Evolutionary conservation across 1,140 invertebrate genomes (phyloP).

Genomic region (Bursaphelenchus mucronatus): DNA sequence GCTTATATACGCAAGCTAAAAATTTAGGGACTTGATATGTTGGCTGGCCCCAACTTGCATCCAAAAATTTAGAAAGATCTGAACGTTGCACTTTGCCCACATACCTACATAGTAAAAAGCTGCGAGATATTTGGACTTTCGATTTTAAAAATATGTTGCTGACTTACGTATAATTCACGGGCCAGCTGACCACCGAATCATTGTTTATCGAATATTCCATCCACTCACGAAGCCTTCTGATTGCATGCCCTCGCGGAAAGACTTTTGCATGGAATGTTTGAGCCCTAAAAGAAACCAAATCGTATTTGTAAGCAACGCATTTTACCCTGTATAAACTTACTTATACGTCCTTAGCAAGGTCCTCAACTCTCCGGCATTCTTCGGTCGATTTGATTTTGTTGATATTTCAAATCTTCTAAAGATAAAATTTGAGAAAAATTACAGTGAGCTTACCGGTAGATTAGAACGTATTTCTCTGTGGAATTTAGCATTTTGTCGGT

Average conservation of each 20-base stretch:
- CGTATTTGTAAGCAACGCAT: background rate
- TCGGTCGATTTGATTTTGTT: background rate
- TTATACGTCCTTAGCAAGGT: slow-evolving; percentile 12
- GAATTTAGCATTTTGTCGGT: slow-evolving; percentile 18
- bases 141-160: no score
- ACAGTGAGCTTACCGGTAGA: slow-evolving; percentile 17
- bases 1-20: no score
- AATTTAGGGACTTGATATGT: no score
- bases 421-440: background rate
- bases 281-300: slow-evolving; percentile 4
- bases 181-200: background rate
- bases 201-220: slow-evolving; percentile 14
- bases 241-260: slow-evolving; percentile 19
- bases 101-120: background rate
- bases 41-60: no score
- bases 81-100: background rate
- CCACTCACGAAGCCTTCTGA: slow-evolving; percentile 20
- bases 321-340: background rate
- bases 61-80: background rate
- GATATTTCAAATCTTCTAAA: slow-evolving; percentile 22
- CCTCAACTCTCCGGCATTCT: slow-evolving; percentile 8
- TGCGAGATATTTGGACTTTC: background rate
- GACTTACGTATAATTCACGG: background rate
- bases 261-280: slow-evolving; percentile 17
- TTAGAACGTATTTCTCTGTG: slow-evolving; percentile 20